Base-by-base conservation (phyloP, 2,797 vertebrate species). In the Sebastes cheni region DNA sequence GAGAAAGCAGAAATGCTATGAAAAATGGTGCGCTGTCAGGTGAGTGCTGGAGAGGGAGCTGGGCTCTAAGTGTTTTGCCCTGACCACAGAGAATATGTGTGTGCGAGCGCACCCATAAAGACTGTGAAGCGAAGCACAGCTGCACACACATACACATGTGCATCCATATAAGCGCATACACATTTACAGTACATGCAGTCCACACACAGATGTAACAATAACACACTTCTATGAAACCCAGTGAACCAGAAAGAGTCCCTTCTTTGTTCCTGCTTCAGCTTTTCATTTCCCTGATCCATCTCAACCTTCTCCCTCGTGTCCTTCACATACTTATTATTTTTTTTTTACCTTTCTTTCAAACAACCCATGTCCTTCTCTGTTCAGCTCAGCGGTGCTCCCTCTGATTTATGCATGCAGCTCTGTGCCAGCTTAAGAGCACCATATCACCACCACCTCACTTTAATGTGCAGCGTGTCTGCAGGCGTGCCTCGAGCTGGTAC, bases 21-120 rank as follows among this genome's bases (percentile, higher is more conserved):
- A 89, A 90, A 90, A 86, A 92, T 89, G 84, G 78, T 52, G 66
- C 79, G 84, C 79, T 90, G 89, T 90, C 89, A 90, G 87, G 60
- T 88, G 72, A 82, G 76, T 52, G n/a, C 56, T 74, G 80, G 77
- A 85, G 80, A 82, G 64, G 79, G 69, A 90, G 85, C 81, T 50
- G 54, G 83, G 72, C 83, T 90, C 58, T 89, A 78, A 91, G 81
- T 80, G 82, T 87, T 91, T 91, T 87, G 81, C 75, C 83, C 80
- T 30, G 73, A 87, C 86, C 77, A 77, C 67, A 72, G 72, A 82
- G 77, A 73, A 59, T 78, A 62, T n/a, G 22, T 70, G 66, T 32
- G 72, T 55, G 69, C 72, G 61, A 55, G 74, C 29, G 76, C 69
- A 46, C 46, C 73, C 66, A 72, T 64, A 59, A 76, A 86, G 71